Conservation (phyloP, 2,888 invertebrate species). For the Folsomia manolachei region DNA sequence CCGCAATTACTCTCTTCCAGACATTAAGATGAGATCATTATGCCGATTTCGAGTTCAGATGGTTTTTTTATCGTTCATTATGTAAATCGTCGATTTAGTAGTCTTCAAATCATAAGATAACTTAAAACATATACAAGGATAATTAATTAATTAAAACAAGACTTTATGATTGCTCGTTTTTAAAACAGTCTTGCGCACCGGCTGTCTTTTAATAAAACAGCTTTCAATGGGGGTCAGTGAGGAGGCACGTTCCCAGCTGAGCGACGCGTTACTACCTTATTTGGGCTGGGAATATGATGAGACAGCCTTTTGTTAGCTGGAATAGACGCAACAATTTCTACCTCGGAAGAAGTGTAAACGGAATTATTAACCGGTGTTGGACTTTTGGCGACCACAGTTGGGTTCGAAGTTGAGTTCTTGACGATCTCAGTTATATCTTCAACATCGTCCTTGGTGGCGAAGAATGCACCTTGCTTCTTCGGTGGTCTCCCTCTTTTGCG, state of each 20-base stretch:
- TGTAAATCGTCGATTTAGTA: background rate
- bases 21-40: slow-evolving; percentile 15
- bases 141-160: background rate
- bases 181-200: too few species aligned
- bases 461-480: background rate
- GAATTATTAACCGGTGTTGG: background rate
- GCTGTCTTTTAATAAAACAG: background rate
- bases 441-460: too few species aligned
- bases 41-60: slow-evolving; percentile 18
- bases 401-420: too few species aligned
- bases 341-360: background rate
- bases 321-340: background rate
- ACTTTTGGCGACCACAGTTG: too few species aligned
- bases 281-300: background rate
- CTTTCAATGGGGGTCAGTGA: too few species aligned
- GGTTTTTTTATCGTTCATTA: slow-evolving; percentile 4
- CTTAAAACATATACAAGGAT: too few species aligned
- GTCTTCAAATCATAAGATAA: background rate
- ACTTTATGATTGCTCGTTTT: background rate
- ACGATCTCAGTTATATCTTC: too few species aligned
- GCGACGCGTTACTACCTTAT: background rate
- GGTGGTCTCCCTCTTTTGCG: background rate
- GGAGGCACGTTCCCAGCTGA: background rate
- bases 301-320: background rate
- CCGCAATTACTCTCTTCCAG: slow-evolving; percentile 5